Evolutionary conservation across 35 echinoderm and acorn worm genomes (phyloP).

Genomic region (Patiria miniata): DNA sequence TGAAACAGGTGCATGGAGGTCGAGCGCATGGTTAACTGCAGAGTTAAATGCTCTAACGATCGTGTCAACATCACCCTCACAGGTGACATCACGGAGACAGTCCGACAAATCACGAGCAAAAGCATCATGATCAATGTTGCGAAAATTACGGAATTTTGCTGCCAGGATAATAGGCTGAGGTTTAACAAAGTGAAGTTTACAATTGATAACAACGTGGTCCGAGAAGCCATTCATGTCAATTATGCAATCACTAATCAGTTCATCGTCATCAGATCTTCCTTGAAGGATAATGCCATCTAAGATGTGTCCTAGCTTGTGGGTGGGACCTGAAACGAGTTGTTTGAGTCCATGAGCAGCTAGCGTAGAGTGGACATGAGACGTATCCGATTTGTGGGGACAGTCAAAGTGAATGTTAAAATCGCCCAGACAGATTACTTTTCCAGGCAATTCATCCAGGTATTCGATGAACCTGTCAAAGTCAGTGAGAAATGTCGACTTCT

Average conservation of each 20-base stretch:
- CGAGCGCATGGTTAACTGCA: neutral
- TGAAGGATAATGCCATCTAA: neutral
- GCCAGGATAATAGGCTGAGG: neutral
- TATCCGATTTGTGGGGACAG: neutral
- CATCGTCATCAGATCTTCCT: neutral
- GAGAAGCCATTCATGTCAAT: neutral
- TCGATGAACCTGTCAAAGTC: too few relatives aligned
- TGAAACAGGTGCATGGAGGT: neutral
- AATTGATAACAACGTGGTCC: neutral
- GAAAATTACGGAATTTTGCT: neutral
- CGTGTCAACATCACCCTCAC: neutral
- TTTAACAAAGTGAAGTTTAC: slow-evolving; percentile 6
- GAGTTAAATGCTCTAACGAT: neutral
- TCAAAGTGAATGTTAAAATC: neutral
- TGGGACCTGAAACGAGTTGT: too few relatives aligned
- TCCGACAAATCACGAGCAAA: neutral
- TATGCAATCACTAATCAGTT: neutral
- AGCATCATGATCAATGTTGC: neutral
- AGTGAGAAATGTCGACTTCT: neutral
- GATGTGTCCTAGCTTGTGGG: neutral
- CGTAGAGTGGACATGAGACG: neutral
- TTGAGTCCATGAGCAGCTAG: neutral
- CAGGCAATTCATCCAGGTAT: too few relatives aligned
- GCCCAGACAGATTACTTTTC: too few relatives aligned
- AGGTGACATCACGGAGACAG: neutral